Evolutionary conservation across 1,140 invertebrate genomes (phyloP).

Genomic region (Mycetomoellerius zeteki): DNA sequence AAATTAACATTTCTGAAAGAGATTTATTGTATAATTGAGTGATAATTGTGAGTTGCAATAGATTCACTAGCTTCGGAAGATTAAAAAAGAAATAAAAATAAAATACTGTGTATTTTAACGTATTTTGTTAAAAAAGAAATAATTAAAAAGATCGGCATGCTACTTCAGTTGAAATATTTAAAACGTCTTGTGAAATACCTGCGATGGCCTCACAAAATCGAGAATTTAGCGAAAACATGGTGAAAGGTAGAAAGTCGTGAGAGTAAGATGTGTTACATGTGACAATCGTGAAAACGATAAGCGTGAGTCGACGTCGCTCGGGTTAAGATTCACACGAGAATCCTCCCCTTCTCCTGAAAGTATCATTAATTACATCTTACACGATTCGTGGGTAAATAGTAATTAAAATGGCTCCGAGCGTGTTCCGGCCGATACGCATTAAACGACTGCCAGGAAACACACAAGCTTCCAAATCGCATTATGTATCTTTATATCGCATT

Average conservation of each 20-base stretch:
- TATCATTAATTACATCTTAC: slow-evolving; percentile 27
- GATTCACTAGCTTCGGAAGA: too few species aligned
- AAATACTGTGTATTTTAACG: neutral
- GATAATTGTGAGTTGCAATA: too few species aligned
- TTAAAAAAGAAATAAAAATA: too few species aligned
- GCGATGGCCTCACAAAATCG: neutral
- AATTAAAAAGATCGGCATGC: neutral
- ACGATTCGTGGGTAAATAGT: slow-evolving; percentile 33
- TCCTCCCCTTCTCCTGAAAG: neutral
- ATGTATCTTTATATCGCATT: slow-evolving; percentile 1
- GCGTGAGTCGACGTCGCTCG: neutral
- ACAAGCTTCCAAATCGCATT: slow-evolving; percentile 10
- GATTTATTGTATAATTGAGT: too few species aligned
- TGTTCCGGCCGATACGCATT: slow-evolving; percentile 30
- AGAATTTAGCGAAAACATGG: slow-evolving; percentile 26
- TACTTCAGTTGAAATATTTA: neutral
- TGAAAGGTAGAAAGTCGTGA: slow-evolving; percentile 57
- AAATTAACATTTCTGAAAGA: too few species aligned
- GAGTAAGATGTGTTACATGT: slow-evolving; percentile 34
- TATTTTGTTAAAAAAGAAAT: neutral
- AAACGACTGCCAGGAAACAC: neutral
- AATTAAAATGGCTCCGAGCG: slow-evolving; percentile 36
- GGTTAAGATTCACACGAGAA: slow-evolving; percentile 42
- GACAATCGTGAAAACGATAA: slow-evolving; percentile 45
- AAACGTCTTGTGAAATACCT: neutral